Percentiles rank a stretch among this genome's conserved stretches.
These are phyloP conservation scores for Phalacrocorax pelagicus DNA, from an alignment of 2,113 vertebrate species.

Conservation along the genomic window DNA sequence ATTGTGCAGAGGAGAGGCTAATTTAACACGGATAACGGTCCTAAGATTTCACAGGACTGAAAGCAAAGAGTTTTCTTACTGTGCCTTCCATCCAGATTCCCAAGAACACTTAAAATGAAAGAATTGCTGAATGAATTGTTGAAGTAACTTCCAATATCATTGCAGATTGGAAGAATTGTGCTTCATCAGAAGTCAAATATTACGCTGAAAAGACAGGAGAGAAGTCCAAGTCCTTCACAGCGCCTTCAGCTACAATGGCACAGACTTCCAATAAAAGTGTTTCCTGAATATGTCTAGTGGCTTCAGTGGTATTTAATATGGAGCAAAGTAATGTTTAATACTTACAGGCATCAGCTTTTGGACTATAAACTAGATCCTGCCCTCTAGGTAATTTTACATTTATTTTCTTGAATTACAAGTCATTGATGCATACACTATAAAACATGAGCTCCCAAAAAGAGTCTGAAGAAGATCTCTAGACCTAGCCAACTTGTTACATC, in stretches of 20 bases:
- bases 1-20: neutral
- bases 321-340: neutral
- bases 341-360: neutral
- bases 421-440: neutral
- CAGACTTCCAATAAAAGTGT: neutral
- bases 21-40: neutral
- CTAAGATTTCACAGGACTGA: neutral
- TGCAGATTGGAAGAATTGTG: neutral
- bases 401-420: neutral
- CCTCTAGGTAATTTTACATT: neutral
- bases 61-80: neutral
- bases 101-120: neutral
- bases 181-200: neutral
- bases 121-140: neutral
- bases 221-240: neutral
- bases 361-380: neutral
- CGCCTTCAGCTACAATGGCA: neutral
- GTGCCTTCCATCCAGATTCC: neutral
- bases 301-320: neutral
- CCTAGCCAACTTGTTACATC: neutral
- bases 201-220: neutral
- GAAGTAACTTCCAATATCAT: neutral
- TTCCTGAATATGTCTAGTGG: neutral
- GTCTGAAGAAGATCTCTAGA: neutral
- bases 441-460: neutral